Evolutionary conservation across 1,140 invertebrate species (phyloP).

Genomic region (Tetramorium parvispinum): DNA sequence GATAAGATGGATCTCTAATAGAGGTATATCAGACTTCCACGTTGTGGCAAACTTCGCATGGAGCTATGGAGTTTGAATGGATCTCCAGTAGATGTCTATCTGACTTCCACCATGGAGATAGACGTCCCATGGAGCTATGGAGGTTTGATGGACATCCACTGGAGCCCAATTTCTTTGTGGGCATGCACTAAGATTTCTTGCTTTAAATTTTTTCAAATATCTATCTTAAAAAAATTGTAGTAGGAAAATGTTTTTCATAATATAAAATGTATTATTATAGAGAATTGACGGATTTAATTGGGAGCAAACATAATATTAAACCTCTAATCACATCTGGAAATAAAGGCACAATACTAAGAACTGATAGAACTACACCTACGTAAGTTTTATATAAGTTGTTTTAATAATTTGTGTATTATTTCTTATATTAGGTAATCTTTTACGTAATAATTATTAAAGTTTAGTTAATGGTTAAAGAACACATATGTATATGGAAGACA

Average conservation of each 20-base stretch:
- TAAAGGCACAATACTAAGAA: slow-evolving; percentile 2
- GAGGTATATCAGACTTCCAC: too few relatives aligned
- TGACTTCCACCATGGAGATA: too few relatives aligned
- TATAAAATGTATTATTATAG: slow-evolving; percentile 13
- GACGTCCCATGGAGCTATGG: too few relatives aligned
- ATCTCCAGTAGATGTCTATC: too few relatives aligned
- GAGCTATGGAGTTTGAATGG: too few relatives aligned
- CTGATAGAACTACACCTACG: not conserved
- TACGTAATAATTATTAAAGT: not conserved
- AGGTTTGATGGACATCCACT: too few relatives aligned
- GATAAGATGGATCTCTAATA: too few relatives aligned
- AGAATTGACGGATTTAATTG: slow-evolving; percentile 7
- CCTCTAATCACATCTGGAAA: not conserved
- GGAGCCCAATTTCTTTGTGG: too few relatives aligned
- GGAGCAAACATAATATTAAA: not conserved
- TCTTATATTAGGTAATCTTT: not conserved
- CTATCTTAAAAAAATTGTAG: not conserved
- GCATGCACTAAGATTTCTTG: not conserved
- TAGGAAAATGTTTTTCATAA: not conserved
- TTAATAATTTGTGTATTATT: not conserved
- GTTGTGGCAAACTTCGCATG: too few relatives aligned
- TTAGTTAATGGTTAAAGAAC: slow-evolving; percentile 1
- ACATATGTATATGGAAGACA: not conserved
- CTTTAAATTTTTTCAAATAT: not conserved
- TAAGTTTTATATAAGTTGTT: slow-evolving; percentile 1